Conservation (phyloP, 1,140 invertebrate genomes). For the Drosophila virilis region DNA sequence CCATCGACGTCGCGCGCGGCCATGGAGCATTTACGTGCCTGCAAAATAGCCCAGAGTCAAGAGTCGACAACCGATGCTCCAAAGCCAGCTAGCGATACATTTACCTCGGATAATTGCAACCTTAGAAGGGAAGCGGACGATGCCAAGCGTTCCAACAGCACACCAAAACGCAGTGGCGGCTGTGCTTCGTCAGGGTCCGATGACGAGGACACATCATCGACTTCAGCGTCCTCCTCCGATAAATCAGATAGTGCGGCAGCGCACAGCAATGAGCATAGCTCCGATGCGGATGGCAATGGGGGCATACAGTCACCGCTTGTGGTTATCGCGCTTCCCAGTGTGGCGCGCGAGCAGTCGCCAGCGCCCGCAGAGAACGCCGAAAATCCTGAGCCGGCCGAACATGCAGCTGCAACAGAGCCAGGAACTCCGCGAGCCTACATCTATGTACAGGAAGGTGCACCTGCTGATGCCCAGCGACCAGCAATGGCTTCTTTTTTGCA, state of each 20-base stretch:
- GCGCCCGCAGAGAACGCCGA: slow-evolving; percentile 21
- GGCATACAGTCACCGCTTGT: slow-evolving; percentile 48
- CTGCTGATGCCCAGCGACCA: slow-evolving; percentile 28
- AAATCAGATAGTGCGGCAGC: slow-evolving; percentile 45
- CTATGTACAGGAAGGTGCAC: slow-evolving; percentile 42
- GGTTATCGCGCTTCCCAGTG: slow-evolving; percentile 53
- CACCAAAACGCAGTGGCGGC: not conserved
- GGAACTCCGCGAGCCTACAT: slow-evolving; percentile 51
- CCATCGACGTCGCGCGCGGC: slow-evolving; percentile 72
- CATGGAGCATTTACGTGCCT: slow-evolving; percentile 55
- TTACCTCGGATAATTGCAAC: slow-evolving; percentile 58
- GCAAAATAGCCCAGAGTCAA: slow-evolving; percentile 40
- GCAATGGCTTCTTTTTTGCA: slow-evolving; percentile 52
- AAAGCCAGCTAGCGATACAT: slow-evolving; percentile 26
- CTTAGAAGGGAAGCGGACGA: slow-evolving; percentile 30
- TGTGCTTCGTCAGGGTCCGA: slow-evolving; percentile 53
- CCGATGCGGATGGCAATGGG: slow-evolving; percentile 7
- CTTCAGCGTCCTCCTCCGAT: slow-evolving; percentile 66
- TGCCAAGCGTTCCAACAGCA: not conserved
- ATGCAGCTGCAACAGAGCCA: slow-evolving; percentile 3
- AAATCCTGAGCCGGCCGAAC: slow-evolving; percentile 18
- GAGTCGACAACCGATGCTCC: slow-evolving; percentile 26
- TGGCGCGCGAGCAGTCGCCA: slow-evolving; percentile 16
- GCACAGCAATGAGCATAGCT: slow-evolving; percentile 44
- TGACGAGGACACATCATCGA: slow-evolving; percentile 69